These are phyloP conservation scores for Nesometra sesokonis DNA, from an alignment of 35 echinoderm and acorn worm genomes.

Conservation along the genomic window DNA sequence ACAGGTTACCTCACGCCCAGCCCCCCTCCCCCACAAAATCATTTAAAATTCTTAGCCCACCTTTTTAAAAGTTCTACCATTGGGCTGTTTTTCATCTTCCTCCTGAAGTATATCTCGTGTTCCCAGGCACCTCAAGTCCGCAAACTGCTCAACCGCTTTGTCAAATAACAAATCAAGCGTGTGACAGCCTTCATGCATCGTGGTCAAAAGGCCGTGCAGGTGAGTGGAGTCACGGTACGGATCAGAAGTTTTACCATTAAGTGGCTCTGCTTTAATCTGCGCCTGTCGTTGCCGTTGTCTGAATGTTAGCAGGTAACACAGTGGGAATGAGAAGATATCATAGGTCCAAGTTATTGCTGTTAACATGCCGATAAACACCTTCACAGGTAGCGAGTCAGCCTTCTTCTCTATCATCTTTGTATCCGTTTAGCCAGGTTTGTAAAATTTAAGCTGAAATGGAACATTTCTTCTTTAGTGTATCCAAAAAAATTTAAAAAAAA, in stretches of 20 bases:
- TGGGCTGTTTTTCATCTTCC: conserved; percentile 62
- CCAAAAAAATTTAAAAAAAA: too few relatives aligned
- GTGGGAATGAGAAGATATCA: conserved; percentile 50
- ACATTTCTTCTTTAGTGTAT: too few relatives aligned
- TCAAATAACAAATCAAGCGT: conserved; percentile 62
- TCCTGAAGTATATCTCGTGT: conserved; percentile 54
- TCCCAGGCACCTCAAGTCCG: conserved; percentile 38
- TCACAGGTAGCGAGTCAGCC: conserved; percentile 29
- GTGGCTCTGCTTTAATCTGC: conserved; percentile 31
- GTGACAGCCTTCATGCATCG: conserved; percentile 6
- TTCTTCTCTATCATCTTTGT: background rate
- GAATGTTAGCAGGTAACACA: conserved; percentile 45
- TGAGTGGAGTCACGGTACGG: conserved; percentile 21
- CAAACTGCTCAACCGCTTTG: conserved; percentile 22
- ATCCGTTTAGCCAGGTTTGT: background rate
- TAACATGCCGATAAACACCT: conserved; percentile 18
- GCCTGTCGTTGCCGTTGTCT: conserved; percentile 17
- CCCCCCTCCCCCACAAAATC: background rate
- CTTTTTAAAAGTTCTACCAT: conserved; percentile 90
- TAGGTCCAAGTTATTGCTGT: conserved; percentile 29
- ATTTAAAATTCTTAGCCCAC: conserved; percentile 16
- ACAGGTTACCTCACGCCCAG: background rate
- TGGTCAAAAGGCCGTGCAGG: conserved; percentile 6
- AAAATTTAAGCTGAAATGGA: too few relatives aligned
- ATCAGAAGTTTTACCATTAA: conserved; percentile 2